Conservation (phyloP, 2,888 invertebrate genomes). For the Rhingia campestris region DNA sequence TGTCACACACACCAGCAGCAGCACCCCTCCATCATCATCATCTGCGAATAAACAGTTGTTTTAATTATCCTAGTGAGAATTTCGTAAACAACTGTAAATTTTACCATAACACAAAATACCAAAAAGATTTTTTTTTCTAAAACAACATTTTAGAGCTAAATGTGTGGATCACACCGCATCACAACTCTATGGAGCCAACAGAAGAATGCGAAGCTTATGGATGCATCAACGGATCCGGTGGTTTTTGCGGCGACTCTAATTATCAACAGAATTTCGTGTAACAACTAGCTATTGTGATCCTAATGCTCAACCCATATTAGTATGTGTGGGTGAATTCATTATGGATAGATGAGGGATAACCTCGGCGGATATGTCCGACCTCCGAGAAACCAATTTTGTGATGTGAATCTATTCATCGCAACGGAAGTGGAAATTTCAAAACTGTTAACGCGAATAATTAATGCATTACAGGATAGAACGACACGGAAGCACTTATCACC, state of each 20-base stretch:
- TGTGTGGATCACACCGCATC: conserved; percentile 25
- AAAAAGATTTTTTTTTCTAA: neutral
- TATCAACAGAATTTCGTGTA: conserved; percentile 27
- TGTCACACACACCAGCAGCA: neutral
- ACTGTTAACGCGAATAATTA: conserved; percentile 53
- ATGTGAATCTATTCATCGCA: conserved; percentile 40
- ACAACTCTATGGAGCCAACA: neutral
- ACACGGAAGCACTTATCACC: conserved; percentile 41
- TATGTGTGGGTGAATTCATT: conserved; percentile 12
- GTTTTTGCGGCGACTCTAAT: conserved; percentile 29
- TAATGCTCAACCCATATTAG: conserved; percentile 6
- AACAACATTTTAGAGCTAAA: conserved; percentile 11
- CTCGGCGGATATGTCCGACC: conserved; percentile 38
- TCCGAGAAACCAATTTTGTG: conserved; percentile 34
- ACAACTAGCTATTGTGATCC: conserved; percentile 3
- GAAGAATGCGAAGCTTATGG: neutral
- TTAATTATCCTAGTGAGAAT: conserved; percentile 54
- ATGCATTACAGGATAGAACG: conserved; percentile 35
- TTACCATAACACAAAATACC: neutral
- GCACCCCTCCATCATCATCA: neutral
- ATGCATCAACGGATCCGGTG: conserved; percentile 39
- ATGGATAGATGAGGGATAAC: conserved; percentile 8
- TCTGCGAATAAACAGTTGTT: conserved; percentile 35
- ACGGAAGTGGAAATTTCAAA: conserved; percentile 49
- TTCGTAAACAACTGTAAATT: conserved; percentile 39